Evolutionary conservation across 2,797 vertebrate genomes (phyloP), one percentile per base, ranked within the genome.

Genomic region (Cichlasoma orientale): DNA sequence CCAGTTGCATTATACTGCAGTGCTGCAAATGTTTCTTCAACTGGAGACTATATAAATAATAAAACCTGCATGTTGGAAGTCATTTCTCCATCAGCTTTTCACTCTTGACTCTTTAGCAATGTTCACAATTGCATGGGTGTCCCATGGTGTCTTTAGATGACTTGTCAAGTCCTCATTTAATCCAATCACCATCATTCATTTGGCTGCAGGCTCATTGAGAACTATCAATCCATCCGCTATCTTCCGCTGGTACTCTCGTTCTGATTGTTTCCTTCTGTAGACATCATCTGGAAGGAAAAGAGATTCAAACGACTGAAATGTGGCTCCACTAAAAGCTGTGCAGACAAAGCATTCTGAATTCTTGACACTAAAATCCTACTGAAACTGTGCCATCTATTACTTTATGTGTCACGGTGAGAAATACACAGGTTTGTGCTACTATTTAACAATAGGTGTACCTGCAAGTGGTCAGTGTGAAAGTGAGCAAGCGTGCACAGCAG

Each of bases 201-300:
- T 96, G 90, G 82, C 89, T 82, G 89, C 80, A 50, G 90, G 85
- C 58, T 93, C 89, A 3, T 31, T 72, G 70, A 76, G 74, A 75
- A 80, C 82, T 61, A 92, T 80, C 81, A 94, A 82, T 75, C 86
- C 93, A 58, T 94, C 94, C 61, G 94, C 80, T 73, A 96, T 89
- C 84, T 92, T 97, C 75, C 83, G 91, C 89, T 97, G 88, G n/a
- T 97, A 96, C 53, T 90, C 91, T 79, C 97, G 96, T 80, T 99
- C 97, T 5, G 97, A 97, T 25, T 56, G 91, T 88, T 99, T 98
- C 91, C 98, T 97, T 77, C 98, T 93, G 94, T 99, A 99, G 88
- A 99, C 98, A 27, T 99, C 98, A 94, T 99, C 98, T 99, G 94
- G 59, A 72, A 81, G 57, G 13, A 79, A 78, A 87, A 54, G 29